Conservation (phyloP, 1,140 invertebrate species). For the Calliopsis andreniformis region DNA sequence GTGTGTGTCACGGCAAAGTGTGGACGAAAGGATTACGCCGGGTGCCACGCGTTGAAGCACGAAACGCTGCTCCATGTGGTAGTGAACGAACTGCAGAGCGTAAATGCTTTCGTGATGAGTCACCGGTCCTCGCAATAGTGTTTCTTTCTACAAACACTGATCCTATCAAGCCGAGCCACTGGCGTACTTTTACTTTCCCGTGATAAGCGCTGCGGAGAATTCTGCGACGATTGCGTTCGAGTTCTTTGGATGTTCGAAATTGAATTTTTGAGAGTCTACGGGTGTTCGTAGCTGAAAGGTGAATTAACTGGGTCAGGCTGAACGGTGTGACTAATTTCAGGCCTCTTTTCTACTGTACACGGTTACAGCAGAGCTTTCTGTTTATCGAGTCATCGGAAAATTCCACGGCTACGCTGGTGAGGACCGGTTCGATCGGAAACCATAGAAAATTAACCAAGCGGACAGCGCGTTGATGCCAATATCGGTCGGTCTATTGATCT, state of each 20-base stretch:
- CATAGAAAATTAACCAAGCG: constrained; percentile 14
- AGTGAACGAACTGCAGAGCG: constrained; percentile 19
- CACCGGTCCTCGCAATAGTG: constrained; percentile 32
- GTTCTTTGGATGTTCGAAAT: not conserved
- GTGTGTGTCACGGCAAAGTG: too few relatives aligned
- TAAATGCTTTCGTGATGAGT: constrained; percentile 56
- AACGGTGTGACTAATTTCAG: too few relatives aligned
- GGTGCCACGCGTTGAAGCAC: not conserved
- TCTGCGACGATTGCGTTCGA: not conserved
- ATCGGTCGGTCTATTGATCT: not conserved
- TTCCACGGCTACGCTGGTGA: constrained; percentile 19
- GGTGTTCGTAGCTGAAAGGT: too few relatives aligned
- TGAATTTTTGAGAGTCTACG: too few relatives aligned
- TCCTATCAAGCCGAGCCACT: constrained; percentile 14
- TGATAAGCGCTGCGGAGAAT: not conserved
- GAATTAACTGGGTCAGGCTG: too few relatives aligned
- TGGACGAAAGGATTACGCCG: not conserved
- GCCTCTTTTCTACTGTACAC: too few relatives aligned
- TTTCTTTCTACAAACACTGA: constrained; percentile 9
- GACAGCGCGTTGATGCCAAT: not conserved
- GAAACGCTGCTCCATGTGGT: not conserved
- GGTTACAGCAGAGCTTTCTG: too few relatives aligned
- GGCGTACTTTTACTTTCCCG: not conserved
- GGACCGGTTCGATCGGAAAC: constrained; percentile 21
- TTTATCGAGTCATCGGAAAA: constrained; percentile 19